Evolutionary conservation across 1,140 invertebrate genomes (phyloP).

Genomic region (Stegodyphus dumicola): DNA sequence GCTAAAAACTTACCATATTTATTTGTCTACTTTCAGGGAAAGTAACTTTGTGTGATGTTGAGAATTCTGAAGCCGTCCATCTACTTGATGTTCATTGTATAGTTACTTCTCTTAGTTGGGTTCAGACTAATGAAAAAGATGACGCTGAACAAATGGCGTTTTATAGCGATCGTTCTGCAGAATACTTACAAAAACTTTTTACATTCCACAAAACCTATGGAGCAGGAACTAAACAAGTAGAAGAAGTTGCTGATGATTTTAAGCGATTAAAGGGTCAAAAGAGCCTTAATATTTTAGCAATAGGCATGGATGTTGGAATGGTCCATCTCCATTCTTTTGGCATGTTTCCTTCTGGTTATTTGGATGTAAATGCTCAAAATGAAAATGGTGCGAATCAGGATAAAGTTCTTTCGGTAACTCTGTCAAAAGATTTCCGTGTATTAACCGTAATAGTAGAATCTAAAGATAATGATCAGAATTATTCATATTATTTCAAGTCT

Average conservation of each 20-base stretch:
- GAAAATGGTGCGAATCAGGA: conserved; percentile 59
- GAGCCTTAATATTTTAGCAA: conserved; percentile 80
- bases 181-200: conserved; percentile 72
- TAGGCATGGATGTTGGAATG: conserved; percentile 79
- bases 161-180: conserved; percentile 68
- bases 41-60: conserved; percentile 79
- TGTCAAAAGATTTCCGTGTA: conserved; percentile 69
- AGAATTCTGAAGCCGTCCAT: conserved; percentile 85
- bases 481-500: conserved; percentile 68
- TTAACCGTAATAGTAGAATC: conserved; percentile 63
- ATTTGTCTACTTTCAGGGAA: conserved; percentile 63
- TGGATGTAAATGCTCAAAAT: conserved; percentile 69
- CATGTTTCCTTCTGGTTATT: conserved; percentile 80
- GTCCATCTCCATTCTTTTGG: conserved; percentile 86
- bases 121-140: conserved; percentile 62
- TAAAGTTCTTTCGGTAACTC: conserved; percentile 59
- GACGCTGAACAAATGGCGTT: conserved; percentile 38
- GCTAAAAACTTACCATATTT: not conserved
- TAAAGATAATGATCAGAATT: conserved; percentile 68
- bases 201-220: conserved; percentile 73
- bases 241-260: conserved; percentile 75
- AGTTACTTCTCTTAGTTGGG: conserved; percentile 73
- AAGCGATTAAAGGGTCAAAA: conserved; percentile 76
- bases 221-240: conserved; percentile 70
- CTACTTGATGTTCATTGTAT: conserved; percentile 72